Evolutionary conservation across 1,140 invertebrate genomes (phyloP).

Genomic region (Rhynchophorus ferrugineus): DNA sequence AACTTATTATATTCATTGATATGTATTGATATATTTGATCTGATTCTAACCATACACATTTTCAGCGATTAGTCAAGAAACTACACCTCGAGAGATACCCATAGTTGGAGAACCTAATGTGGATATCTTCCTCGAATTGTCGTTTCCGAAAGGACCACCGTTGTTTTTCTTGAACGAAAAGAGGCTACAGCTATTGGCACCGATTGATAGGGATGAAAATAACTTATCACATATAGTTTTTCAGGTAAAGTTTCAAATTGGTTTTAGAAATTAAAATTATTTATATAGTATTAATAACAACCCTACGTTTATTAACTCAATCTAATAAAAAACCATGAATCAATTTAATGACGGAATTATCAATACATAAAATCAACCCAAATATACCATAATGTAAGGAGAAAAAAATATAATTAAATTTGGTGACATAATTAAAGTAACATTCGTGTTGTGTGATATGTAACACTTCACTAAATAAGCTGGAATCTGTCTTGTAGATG

Average conservation of each 20-base stretch:
- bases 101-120: slow-evolving; percentile 73
- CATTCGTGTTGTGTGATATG: too few relatives aligned
- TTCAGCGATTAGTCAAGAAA: slow-evolving; percentile 75
- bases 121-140: slow-evolving; percentile 69
- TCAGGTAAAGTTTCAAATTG: slow-evolving; percentile 52
- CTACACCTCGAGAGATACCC: slow-evolving; percentile 68
- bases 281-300: neutral
- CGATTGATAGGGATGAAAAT: slow-evolving; percentile 76
- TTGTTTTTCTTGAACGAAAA: slow-evolving; percentile 78
- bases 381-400: too few relatives aligned
- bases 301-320: neutral
- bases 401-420: too few relatives aligned
- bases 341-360: too few relatives aligned
- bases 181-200: slow-evolving; percentile 65
- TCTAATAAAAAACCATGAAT: too few relatives aligned
- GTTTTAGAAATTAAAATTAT: slow-evolving; percentile 5
- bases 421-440: too few relatives aligned
- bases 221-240: slow-evolving; percentile 82
- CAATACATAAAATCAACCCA: too few relatives aligned
- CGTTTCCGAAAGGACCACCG: slow-evolving; percentile 66
- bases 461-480: too few relatives aligned
- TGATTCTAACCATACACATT: too few relatives aligned
- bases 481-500: too few relatives aligned
- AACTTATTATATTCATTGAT: too few relatives aligned
- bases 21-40: too few relatives aligned